These are phyloP conservation scores for Pocillopora damicornis DNA, from an alignment of 64 coral and sea anemone species.

Conservation along the genomic window DNA sequence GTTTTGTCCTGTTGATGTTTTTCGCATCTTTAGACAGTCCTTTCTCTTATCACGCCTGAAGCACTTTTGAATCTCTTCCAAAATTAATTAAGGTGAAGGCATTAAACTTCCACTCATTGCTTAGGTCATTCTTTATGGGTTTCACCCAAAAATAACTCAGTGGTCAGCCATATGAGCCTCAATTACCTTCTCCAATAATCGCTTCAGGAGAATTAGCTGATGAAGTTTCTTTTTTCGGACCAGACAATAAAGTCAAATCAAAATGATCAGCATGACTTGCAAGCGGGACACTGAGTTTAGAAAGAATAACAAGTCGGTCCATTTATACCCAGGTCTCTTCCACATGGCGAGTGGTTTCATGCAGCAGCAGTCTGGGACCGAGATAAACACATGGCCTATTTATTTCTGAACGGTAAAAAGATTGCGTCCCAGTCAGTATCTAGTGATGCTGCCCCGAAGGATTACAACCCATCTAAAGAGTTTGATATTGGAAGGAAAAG, in stretches of 20 bases:
- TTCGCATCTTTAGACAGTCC: no score
- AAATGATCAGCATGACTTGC: no score
- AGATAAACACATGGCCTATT: neutral
- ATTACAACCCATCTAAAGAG: neutral
- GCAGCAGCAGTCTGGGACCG: neutral
- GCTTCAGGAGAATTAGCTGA: neutral
- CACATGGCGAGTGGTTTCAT: constrained; percentile 14
- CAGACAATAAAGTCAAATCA: no score
- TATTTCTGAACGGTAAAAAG: neutral
- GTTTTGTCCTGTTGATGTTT: no score
- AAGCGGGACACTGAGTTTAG: no score
- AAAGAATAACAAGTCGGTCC: neutral
- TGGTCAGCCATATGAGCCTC: neutral
- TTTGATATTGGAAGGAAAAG: neutral
- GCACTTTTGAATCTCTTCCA: no score
- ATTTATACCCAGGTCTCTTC: neutral
- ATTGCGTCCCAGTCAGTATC: neutral
- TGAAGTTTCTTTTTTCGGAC: no score
- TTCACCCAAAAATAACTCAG: no score
- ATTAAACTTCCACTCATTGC: no score
- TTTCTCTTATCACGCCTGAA: no score
- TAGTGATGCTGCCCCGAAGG: neutral
- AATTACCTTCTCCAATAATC: neutral
- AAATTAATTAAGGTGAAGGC: no score
- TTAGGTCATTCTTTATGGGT: no score